phyloP scores from a whole-genome alignment of 2,113 vertebrate genomes.

The Odocoileus hemionus region DNA sequence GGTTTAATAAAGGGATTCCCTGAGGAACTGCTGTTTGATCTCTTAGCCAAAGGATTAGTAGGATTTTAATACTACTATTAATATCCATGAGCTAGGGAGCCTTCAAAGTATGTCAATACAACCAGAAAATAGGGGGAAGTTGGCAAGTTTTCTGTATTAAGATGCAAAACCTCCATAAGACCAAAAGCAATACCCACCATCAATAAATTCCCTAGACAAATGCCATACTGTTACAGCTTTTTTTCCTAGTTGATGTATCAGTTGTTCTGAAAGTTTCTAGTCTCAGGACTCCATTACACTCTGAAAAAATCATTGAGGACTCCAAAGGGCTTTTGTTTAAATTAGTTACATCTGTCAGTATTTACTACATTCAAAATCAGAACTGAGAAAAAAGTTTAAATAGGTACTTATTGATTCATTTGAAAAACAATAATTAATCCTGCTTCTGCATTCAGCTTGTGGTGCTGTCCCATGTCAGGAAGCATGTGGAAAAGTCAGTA shows the following conservation, averaged over 20 bases:
- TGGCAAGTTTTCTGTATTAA: neutral
- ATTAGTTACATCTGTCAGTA: neutral
- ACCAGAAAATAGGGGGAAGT: neutral
- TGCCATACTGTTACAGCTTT: neutral
- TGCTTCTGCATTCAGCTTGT: neutral
- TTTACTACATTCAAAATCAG: slow-evolving; percentile 33
- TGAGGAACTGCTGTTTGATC: slow-evolving; percentile 35
- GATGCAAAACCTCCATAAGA: neutral
- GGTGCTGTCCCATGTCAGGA: neutral
- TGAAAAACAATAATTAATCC: neutral
- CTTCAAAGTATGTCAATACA: neutral
- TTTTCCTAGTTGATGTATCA: neutral
- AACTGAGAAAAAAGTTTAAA: neutral
- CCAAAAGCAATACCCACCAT: neutral
- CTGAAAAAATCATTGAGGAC: neutral
- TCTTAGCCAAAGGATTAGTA: slow-evolving; percentile 1
- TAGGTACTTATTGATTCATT: neutral
- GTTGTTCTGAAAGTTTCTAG: neutral
- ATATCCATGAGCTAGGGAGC: neutral
- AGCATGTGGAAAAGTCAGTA: neutral
- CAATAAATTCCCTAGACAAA: slow-evolving; percentile 14
- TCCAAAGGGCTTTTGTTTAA: neutral
- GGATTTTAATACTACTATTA: slow-evolving; percentile 5
- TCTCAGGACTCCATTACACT: neutral
- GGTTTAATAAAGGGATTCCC: neutral